Evolutionary conservation across 2,797 vertebrate species (phyloP).

Genomic region (Adrianichthys oophorus): DNA sequence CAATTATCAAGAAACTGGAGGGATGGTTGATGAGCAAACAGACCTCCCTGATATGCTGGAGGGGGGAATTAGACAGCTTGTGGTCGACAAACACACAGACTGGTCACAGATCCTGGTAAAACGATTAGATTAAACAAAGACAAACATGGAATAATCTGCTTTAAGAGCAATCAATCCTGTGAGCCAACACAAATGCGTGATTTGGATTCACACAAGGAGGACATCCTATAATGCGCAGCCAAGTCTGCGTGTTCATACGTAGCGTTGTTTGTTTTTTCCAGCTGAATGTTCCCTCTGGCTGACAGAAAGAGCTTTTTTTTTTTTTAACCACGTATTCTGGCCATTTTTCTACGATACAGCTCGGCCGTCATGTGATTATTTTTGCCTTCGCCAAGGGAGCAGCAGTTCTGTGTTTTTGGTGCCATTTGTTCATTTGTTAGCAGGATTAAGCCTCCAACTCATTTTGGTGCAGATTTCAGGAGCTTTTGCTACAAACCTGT

Average conservation of each 20-base stretch:
- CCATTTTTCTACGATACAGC: conserved; percentile 33
- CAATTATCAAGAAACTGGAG: conserved; percentile 30
- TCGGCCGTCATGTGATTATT: conserved; percentile 31
- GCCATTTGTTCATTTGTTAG: conserved; percentile 4
- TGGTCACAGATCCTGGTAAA: conserved; percentile 72
- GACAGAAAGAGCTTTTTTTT: conserved; percentile 42
- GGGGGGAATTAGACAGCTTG: conserved; percentile 71
- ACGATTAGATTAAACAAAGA: conserved; percentile 77
- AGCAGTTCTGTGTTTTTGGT: background rate
- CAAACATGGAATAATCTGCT: conserved; percentile 74
- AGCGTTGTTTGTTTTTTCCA: conserved; percentile 56
- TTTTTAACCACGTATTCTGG: conserved; percentile 49
- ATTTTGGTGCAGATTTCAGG: conserved; percentile 1
- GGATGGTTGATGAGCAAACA: conserved; percentile 48
- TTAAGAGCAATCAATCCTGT: conserved; percentile 69
- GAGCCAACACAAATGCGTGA: conserved; percentile 61
- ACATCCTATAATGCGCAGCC: conserved; percentile 56
- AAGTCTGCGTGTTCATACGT: conserved; percentile 65
- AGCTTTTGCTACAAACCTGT: too few relatives aligned
- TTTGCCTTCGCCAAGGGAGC: conserved; percentile 11
- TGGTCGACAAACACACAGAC: conserved; percentile 71
- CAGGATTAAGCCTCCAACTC: background rate
- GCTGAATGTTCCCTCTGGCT: conserved; percentile 43
- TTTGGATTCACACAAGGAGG: conserved; percentile 65
- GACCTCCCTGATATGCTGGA: conserved; percentile 51